Percentiles rank a stretch among this genome's conserved stretches.
phyloP scores from a whole-genome alignment of 2,797 vertebrate genomes.

The Tachyglossus aculeatus region DNA sequence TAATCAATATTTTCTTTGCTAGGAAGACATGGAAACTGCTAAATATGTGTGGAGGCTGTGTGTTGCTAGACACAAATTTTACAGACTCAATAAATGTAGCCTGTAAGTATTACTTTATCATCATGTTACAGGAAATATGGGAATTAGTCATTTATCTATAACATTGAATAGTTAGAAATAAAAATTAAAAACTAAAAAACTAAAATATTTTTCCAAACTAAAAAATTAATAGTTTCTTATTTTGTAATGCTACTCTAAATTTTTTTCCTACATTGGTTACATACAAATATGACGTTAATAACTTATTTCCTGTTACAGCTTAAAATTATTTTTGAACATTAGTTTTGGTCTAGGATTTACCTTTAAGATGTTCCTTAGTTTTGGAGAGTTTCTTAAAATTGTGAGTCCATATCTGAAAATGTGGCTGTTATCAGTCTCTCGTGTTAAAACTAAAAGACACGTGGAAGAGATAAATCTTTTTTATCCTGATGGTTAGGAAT shows the following conservation, averaged over 20 bases:
- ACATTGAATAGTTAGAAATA: neutral
- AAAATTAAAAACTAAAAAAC: neutral
- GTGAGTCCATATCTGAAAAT: no score
- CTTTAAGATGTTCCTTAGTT: no score
- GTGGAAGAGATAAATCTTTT: no score
- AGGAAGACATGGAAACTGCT: conserved; percentile 99
- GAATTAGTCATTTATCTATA: neutral
- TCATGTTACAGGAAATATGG: neutral
- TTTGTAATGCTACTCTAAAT: no score
- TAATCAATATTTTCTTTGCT: conserved; percentile 59
- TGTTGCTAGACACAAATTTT: conserved; percentile 95
- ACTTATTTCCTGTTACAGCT: neutral
- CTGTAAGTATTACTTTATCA: conserved; percentile 84
- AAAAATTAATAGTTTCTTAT: no score
- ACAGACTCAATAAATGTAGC: conserved; percentile 94
- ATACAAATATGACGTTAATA: neutral
- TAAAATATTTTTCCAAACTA: no score
- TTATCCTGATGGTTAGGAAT: no score
- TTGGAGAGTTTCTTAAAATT: no score
- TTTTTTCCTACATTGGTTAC: neutral
- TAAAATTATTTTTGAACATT: neutral
- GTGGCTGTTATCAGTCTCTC: no score
- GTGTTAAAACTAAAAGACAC: no score
- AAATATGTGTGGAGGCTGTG: conserved; percentile 99
- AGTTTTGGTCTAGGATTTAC: neutral